These are phyloP conservation scores for Andricus grossulariae DNA, from an alignment of 1,140 invertebrate genomes.

Conservation along the genomic window DNA sequence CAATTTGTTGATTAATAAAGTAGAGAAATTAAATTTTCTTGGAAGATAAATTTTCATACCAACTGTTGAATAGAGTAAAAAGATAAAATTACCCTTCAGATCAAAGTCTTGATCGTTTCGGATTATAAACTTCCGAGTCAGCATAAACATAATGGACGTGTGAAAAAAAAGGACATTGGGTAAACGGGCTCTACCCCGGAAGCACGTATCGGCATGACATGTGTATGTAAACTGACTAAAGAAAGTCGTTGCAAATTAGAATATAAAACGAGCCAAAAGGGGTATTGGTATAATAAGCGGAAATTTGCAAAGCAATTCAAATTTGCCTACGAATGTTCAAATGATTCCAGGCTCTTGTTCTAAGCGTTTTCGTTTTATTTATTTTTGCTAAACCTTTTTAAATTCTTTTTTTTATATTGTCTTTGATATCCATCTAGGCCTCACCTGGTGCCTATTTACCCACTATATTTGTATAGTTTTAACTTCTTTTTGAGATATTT, in stretches of 20 bases:
- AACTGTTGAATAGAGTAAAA: not conserved
- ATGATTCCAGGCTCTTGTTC: too few species aligned
- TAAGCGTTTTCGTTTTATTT: too few species aligned
- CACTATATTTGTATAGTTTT: too few species aligned
- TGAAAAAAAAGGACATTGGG: constrained; percentile 21
- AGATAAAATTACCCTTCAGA: constrained; percentile 8
- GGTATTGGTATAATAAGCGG: not conserved
- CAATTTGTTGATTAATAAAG: not conserved
- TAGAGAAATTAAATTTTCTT: not conserved
- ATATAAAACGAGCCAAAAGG: not conserved
- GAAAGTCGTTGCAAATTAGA: not conserved
- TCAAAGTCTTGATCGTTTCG: not conserved
- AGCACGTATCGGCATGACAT: not conserved
- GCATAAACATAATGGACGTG: not conserved
- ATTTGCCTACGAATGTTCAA: too few species aligned
- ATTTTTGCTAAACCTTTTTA: too few species aligned
- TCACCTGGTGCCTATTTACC: too few species aligned
- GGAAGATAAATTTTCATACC: not conserved
- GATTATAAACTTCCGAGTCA: constrained; percentile 11
- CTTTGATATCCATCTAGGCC: too few species aligned
- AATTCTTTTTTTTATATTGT: too few species aligned
- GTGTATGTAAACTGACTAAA: not conserved
- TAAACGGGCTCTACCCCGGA: constrained; percentile 21
- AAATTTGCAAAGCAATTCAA: not conserved
- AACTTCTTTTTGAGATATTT: too few species aligned